These are phyloP conservation scores for Zaprionus lachaisei DNA, from an alignment of 1,140 invertebrate species.

Conservation along the genomic window DNA sequence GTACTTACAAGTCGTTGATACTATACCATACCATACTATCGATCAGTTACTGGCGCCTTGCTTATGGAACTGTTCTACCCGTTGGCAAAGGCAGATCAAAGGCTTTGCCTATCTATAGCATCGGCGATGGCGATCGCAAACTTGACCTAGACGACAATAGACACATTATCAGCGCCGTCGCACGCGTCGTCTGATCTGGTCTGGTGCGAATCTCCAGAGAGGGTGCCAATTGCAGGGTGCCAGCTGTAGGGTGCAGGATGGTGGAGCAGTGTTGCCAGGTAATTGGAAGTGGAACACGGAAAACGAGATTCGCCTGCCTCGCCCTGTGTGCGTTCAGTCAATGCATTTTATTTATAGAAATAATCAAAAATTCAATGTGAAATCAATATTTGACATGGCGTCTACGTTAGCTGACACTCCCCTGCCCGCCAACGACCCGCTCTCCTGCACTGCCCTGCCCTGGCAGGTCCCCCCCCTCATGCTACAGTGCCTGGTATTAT, in stretches of 20 bases:
- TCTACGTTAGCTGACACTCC: conserved; percentile 54
- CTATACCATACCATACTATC: no score
- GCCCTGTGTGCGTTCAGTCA: not conserved
- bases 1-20: no score
- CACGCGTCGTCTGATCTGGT: conserved; percentile 57
- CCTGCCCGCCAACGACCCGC: not conserved
- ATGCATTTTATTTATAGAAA: conserved; percentile 71
- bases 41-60: no score
- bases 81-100: not conserved
- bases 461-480: not conserved
- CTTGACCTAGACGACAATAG: conserved; percentile 68
- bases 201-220: conserved; percentile 21
- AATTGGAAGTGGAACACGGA: conserved; percentile 5
- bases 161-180: conserved; percentile 56
- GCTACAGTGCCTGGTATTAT: conserved; percentile 60
- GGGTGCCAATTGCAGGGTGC: not conserved
- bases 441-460: not conserved
- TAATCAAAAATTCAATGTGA: conserved; percentile 77
- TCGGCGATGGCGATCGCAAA: conserved; percentile 26
- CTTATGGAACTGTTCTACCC: not conserved
- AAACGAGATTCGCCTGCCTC: not conserved
- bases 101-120: not conserved
- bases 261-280: not conserved
- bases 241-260: not conserved
- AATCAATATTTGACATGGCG: conserved; percentile 73